Evolutionary conservation across 2,113 vertebrate genomes (phyloP).

Genomic region (Sturnira hondurensis): DNA sequence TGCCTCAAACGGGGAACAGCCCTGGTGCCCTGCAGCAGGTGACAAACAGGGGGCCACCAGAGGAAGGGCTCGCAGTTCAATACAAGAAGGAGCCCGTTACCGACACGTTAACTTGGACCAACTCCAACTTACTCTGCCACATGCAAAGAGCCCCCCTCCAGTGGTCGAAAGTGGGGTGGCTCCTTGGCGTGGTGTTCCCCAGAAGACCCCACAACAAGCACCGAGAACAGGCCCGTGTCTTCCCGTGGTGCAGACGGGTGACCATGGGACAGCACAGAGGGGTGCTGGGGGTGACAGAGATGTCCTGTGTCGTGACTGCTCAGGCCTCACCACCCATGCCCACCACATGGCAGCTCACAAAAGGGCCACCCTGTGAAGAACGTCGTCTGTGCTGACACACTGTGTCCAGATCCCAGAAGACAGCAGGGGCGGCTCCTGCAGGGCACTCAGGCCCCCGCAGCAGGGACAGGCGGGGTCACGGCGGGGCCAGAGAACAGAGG

Average conservation of each 20-base stretch:
- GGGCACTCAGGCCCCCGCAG: rapidly evolving
- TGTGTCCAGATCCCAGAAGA: rapidly evolving
- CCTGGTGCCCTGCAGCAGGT: rapidly evolving
- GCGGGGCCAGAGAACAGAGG: no score
- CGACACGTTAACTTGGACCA: rapidly evolving
- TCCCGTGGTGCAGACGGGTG: neutral
- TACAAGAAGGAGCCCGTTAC: rapidly evolving
- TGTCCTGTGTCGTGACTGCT: rapidly evolving
- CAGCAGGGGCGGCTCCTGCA: neutral
- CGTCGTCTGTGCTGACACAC: rapidly evolving
- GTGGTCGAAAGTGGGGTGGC: rapidly evolving
- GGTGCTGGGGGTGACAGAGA: no score
- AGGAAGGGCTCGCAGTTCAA: rapidly evolving
- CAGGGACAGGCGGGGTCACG: neutral
- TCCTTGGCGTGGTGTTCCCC: rapidly evolving
- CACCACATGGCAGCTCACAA: no score
- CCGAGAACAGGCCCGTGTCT: rapidly evolving
- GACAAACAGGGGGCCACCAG: rapidly evolving
- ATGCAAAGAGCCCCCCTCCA: rapidly evolving
- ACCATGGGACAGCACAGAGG: rapidly evolving
- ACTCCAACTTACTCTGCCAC: rapidly evolving
- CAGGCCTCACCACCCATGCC: neutral
- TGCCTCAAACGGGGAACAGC: rapidly evolving
- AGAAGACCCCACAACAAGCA: rapidly evolving
- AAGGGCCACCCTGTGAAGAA: neutral